Conservation (phyloP, 2,888 invertebrate species). For the Clusia tigrina region DNA sequence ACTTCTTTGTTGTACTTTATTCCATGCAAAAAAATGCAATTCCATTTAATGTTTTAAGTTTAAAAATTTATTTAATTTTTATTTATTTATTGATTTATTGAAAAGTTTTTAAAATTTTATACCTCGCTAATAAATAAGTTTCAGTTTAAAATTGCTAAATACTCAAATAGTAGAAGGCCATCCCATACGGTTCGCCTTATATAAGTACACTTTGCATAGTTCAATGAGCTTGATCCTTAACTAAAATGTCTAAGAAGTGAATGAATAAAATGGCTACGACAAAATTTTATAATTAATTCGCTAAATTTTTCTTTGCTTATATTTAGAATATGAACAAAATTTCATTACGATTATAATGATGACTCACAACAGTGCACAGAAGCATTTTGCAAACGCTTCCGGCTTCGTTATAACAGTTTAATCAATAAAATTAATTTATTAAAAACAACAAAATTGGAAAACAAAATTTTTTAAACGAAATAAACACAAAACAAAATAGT, state of each 20-base stretch:
- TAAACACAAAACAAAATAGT: too few relatives aligned
- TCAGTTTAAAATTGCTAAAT: slow-evolving; percentile 10
- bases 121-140: slow-evolving; percentile 15
- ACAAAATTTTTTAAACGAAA: too few relatives aligned
- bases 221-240: slow-evolving; percentile 18
- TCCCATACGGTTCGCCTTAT: slow-evolving; percentile 18
- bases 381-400: too few relatives aligned
- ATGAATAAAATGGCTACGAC: slow-evolving; percentile 8
- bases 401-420: too few relatives aligned
- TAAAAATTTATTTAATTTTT: slow-evolving; percentile 1
- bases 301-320: too few relatives aligned
- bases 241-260: neutral
- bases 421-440: too few relatives aligned
- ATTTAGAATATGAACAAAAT: too few relatives aligned
- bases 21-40: neutral
- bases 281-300: neutral
- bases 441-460: too few relatives aligned
- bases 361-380: too few relatives aligned
- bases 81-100: neutral
- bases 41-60: slow-evolving; percentile 14
- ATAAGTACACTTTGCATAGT: slow-evolving; percentile 45
- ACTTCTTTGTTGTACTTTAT: neutral
- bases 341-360: slow-evolving; percentile 15
- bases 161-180: slow-evolving; percentile 15
- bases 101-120: neutral